Evolutionary conservation across 2,888 invertebrate species (phyloP), one percentile per base, ranked within the genome.

Genomic region (Dascillus cervinus): DNA sequence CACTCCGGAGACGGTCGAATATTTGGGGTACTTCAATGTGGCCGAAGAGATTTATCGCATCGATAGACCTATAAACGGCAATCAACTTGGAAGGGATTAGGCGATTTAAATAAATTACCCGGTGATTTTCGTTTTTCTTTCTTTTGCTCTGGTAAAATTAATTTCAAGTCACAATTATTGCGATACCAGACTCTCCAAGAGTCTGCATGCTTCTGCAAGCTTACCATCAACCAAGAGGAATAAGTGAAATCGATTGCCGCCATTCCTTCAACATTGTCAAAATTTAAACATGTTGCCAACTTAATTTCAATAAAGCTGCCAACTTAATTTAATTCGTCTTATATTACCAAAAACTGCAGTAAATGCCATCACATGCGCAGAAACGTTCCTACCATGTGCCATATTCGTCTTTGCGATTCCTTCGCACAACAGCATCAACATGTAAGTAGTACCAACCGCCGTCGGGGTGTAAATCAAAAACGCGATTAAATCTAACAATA

Each of bases 21-120:
- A 98, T 67, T 74, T 87, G 55, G 96, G 86, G 0, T 96, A 90
- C 69, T 89, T 96, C 61, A 79, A 77, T 53, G 65, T 85, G 22
- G 92, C 84, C 2, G 75, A 72, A 57, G 72, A 67, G 60, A 73
- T 89, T 36, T 68, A 82, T 39, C 73, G 90, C 34, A 66, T 90
- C 23, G 90, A 91, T 68, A 72, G 74, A 47, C 90, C 91, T 0
- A 10, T 17, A 2, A 30, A 56, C 3, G 75, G 78, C 6, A 79
- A 85, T 55, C 58, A 66, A 37, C 64, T 86, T 52, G 91, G 89
- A 27, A 73, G 88, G 41, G 89, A 91, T 64, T 90, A 17, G 8
- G 8, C 4, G 4, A 4, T 4, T 17, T 17, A 8, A 8, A 4
- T 17, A 6, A 17, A 17, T 17, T 17, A n/a, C n/a, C n/a, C n/a